phyloP scores from a whole-genome alignment of 1,140 invertebrate genomes.

The Nilaparvata lugens region DNA sequence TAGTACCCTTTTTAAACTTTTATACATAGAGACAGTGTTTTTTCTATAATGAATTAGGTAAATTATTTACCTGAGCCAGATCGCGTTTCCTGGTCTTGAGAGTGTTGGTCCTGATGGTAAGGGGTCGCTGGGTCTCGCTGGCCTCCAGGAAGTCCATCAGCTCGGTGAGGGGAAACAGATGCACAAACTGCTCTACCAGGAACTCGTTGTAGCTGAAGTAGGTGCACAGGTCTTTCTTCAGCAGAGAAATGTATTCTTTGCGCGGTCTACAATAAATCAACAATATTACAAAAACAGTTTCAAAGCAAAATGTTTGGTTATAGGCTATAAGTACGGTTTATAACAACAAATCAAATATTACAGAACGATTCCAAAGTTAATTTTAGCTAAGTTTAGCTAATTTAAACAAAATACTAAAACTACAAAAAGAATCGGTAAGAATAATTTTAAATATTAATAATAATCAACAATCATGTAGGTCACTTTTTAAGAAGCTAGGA shows the following conservation, averaged over 20 bases:
- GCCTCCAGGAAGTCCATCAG: slow-evolving; percentile 94
- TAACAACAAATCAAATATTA: neutral
- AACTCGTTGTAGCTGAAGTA: slow-evolving; percentile 98
- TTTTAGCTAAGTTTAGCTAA: too few relatives aligned
- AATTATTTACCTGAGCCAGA: slow-evolving; percentile 61
- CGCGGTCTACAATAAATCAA: slow-evolving; percentile 44
- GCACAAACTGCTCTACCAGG: slow-evolving; percentile 88
- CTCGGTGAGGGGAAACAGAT: slow-evolving; percentile 84
- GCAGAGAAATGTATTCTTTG: slow-evolving; percentile 69
- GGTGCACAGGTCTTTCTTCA: slow-evolving; percentile 79
- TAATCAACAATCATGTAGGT: too few relatives aligned
- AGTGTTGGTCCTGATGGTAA: slow-evolving; percentile 94
- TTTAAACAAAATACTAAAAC: too few relatives aligned
- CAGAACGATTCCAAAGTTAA: neutral
- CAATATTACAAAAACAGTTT: neutral
- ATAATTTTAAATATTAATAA: too few relatives aligned
- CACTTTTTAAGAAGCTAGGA: too few relatives aligned
- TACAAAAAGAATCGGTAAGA: too few relatives aligned
- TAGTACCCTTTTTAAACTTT: too few relatives aligned
- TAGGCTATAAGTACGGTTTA: slow-evolving; percentile 12
- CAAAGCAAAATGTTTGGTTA: slow-evolving; percentile 2
- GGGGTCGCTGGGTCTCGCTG: slow-evolving; percentile 87
- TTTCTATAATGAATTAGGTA: too few relatives aligned
- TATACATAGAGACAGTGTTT: too few relatives aligned
- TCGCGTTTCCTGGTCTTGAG: slow-evolving; percentile 90